phyloP scores from a whole-genome alignment of 1,140 invertebrate species.

The Drosophila lini region DNA sequence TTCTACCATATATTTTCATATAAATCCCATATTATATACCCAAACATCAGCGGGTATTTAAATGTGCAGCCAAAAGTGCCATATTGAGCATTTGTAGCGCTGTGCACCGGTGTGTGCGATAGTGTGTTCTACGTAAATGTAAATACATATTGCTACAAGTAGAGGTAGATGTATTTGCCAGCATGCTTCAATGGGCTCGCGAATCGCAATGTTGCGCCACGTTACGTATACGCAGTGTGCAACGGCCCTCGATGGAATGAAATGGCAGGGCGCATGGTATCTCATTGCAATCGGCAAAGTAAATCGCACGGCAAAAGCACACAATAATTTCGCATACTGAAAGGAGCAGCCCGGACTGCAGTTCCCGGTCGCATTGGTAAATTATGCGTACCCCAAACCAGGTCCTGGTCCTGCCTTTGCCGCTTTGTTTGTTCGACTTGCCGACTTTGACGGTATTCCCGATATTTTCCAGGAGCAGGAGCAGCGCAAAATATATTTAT shows the following conservation, averaged over 20 bases:
- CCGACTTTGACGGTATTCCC: conserved; percentile 52
- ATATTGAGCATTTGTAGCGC: conserved; percentile 41
- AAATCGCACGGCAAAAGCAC: conserved; percentile 71
- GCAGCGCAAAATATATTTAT: conserved; percentile 73
- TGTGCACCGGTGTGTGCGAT: conserved; percentile 6
- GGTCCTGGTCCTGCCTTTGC: neutral
- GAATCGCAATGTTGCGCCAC: conserved; percentile 37
- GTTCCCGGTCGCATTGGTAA: conserved; percentile 48
- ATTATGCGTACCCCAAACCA: conserved; percentile 64
- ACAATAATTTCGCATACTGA: conserved; percentile 62
- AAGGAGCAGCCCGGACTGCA: conserved; percentile 16
- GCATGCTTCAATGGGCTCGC: conserved; percentile 61
- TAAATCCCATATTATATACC: neutral
- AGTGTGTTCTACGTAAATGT: conserved; percentile 35
- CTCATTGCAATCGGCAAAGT: conserved; percentile 70
- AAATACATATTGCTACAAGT: conserved; percentile 46
- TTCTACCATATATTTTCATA: neutral
- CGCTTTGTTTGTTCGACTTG: conserved; percentile 68
- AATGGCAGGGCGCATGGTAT: conserved; percentile 47
- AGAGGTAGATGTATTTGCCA: conserved; percentile 56
- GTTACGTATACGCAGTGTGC: conserved; percentile 72
- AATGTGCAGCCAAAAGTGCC: conserved; percentile 56
- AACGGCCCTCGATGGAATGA: conserved; percentile 11
- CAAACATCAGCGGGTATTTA: conserved; percentile 7
- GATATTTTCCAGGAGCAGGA: conserved; percentile 43